phyloP scores from a whole-genome alignment of 2,888 invertebrate genomes.

The Sinopyrophorus schimmeli region DNA sequence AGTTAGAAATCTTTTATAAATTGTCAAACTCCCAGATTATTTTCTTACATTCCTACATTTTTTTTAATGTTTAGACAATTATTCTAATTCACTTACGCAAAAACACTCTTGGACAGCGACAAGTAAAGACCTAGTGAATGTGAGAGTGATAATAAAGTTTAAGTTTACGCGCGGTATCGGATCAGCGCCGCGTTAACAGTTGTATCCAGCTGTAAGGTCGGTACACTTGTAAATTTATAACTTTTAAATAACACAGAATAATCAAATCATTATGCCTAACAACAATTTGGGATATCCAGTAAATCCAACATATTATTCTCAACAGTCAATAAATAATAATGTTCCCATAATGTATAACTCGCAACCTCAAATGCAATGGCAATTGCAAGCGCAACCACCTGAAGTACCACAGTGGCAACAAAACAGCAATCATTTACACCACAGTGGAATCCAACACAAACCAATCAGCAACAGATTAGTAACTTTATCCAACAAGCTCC shows the following conservation, averaged over 20 bases:
- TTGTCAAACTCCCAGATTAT: too few species aligned
- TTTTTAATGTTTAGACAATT: too few species aligned
- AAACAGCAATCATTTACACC: conserved; percentile 9
- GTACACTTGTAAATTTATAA: not conserved
- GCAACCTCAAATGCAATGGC: conserved; percentile 14
- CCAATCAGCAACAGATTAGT: not conserved
- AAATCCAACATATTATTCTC: conserved; percentile 8
- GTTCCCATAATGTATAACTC: conserved; percentile 7
- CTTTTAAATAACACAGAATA: not conserved
- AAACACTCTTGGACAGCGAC: conserved; percentile 5
- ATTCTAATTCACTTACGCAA: too few species aligned
- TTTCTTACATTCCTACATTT: too few species aligned
- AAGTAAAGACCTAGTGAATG: conserved; percentile 4
- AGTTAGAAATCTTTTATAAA: too few species aligned
- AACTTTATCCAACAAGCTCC: conserved; percentile 9
- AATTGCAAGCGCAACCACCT: conserved; percentile 9
- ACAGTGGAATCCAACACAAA: conserved; percentile 9
- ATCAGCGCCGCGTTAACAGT: not conserved
- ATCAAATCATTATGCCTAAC: conserved; percentile 6
- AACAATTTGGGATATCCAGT: conserved; percentile 3
- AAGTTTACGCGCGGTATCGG: conserved; percentile 2
- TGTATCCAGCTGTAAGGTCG: conserved; percentile 4
- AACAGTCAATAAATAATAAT: conserved; percentile 12
- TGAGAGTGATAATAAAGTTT: not conserved
- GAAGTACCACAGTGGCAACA: conserved; percentile 2